Evolutionary conservation across 2,797 vertebrate species (phyloP).

Genomic region (Sebastes taczanowskii): DNA sequence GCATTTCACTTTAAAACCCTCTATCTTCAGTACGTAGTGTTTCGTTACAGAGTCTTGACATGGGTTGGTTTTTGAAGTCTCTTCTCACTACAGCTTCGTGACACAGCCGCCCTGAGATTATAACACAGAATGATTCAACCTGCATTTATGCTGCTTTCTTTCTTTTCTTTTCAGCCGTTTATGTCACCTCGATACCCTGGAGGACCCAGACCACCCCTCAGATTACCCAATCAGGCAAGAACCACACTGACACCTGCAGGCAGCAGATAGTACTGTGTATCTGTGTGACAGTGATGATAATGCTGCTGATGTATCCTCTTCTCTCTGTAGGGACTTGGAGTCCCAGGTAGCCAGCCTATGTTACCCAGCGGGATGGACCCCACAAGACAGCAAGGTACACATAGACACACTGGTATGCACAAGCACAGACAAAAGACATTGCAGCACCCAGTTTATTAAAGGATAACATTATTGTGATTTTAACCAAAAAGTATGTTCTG

Average conservation of each 20-base stretch:
- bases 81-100: background rate
- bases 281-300: slow-evolving; percentile 2
- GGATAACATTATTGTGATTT: background rate
- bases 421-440: background rate
- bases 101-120: background rate
- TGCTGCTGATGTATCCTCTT: slow-evolving; percentile 22
- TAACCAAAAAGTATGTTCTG: background rate
- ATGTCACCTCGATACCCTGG: slow-evolving; percentile 98
- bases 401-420: background rate
- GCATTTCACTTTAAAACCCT: background rate
- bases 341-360: slow-evolving; percentile 93
- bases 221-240: slow-evolving; percentile 96
- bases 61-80: background rate
- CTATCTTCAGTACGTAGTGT: background rate
- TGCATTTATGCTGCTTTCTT: background rate
- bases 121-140: background rate
- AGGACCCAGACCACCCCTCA: slow-evolving; percentile 93
- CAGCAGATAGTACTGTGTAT: background rate
- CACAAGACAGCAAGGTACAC: slow-evolving; percentile 94
- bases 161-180: slow-evolving; percentile 86
- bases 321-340: slow-evolving; percentile 88
- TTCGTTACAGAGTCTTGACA: background rate
- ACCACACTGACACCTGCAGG: slow-evolving; percentile 28
- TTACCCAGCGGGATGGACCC: slow-evolving; percentile 96
- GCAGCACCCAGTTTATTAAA: background rate